Conservation (phyloP, 2,797 vertebrate species). For the Cuculus canorus region DNA sequence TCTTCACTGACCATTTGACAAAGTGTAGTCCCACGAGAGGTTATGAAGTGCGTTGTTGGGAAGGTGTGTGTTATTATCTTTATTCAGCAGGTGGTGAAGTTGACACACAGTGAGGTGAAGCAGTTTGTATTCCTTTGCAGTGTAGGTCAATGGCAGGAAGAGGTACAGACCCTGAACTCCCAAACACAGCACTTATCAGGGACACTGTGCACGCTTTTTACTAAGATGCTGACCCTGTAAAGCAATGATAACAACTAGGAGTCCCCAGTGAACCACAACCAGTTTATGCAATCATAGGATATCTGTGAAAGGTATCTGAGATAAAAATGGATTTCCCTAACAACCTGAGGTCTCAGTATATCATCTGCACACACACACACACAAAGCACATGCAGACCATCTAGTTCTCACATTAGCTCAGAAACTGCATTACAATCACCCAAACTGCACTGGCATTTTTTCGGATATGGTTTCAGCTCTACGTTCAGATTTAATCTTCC, state of each 20-base stretch:
- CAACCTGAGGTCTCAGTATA: neutral
- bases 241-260: neutral
- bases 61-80: neutral
- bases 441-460: neutral
- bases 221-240: neutral
- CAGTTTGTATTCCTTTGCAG: neutral
- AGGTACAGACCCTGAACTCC: neutral
- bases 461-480: neutral
- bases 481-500: neutral
- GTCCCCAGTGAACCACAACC: neutral
- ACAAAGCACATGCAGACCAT: neutral
- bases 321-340: neutral
- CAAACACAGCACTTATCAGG: neutral
- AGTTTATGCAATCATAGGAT: neutral
- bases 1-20: neutral
- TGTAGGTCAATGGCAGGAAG: neutral
- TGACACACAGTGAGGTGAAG: neutral
- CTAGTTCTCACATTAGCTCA: neutral
- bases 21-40: neutral
- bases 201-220: neutral
- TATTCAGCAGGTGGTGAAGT: neutral
- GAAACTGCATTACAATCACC: neutral
- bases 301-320: neutral
- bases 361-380: rapidly evolving
- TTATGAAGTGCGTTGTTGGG: rapidly evolving